Conservation (phyloP, 2,888 invertebrate genomes). For the Chrysopilus asiliformis region DNA sequence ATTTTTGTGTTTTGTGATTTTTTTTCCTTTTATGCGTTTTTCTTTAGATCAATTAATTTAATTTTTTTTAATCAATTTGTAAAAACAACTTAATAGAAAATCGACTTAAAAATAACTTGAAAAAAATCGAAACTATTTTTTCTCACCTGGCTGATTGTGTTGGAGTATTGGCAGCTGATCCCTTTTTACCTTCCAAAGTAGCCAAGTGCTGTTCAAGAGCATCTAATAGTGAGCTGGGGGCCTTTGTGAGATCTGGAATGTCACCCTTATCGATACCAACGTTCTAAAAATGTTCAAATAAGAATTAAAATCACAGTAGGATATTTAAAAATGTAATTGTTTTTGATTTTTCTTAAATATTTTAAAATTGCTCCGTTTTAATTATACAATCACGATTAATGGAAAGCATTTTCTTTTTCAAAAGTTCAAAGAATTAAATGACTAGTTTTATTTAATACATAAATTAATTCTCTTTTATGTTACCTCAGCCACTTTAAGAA, state of each 20-base stretch:
- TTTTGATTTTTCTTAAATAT: no score
- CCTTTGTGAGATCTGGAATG: conserved; percentile 95
- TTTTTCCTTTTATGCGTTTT: neutral
- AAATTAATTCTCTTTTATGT: conserved; percentile 15
- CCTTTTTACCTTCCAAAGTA: conserved; percentile 84
- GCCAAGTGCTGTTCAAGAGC: conserved; percentile 93
- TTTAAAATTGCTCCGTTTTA: no score
- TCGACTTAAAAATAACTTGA: neutral
- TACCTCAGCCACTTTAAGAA: conserved; percentile 75
- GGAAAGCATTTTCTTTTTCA: no score
- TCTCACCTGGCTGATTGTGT: conserved; percentile 71
- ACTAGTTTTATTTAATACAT: no score
- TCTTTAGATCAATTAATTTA: neutral
- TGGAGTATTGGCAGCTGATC: conserved; percentile 72
- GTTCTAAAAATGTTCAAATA: conserved; percentile 57
- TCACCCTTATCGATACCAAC: conserved; percentile 98
- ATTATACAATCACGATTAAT: no score
- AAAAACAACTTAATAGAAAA: conserved; percentile 5
- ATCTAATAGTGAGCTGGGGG: conserved; percentile 91
- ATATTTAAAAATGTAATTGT: neutral
- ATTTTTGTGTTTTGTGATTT: neutral
- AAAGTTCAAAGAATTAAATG: no score
- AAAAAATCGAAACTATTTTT: conserved; percentile 1
- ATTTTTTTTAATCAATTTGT: conserved; percentile 1
- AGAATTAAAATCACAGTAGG: conserved; percentile 31